Evolutionary conservation across 2,888 invertebrate species (phyloP), one percentile per base, ranked within the genome.

Genomic region (Stenichneumon culpator): DNA sequence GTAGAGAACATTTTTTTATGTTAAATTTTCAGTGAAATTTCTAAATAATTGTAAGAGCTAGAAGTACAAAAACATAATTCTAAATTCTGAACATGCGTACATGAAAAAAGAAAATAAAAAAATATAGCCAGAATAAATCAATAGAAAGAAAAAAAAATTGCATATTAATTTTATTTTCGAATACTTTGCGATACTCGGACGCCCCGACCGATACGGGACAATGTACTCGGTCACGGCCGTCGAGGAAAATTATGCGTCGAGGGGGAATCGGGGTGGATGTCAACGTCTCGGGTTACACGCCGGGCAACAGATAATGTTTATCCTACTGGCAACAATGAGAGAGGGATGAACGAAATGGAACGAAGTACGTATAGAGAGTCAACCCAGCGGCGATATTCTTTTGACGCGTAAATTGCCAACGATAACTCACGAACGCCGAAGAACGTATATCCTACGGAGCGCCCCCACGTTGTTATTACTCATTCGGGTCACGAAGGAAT

Each of bases 401-500:
- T 81, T 68, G 47, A 73, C 77, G 73, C 77, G 50, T 63, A 69
- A 84, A 81, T 84, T 78, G 39, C 39, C 50, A 78, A 68, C 65
- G 73, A 73, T 77, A 80, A 47, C 63, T 73, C 63, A 57, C 50
- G 50, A 84, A 54, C 32, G 68, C 50, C 81, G 36, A 81, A 78
- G 81, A 78, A 78, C 60, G 60, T 50, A 68, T 63, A 25, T 63
- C 63, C 32, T 28, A 32, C 57, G 44, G 44, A 16, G 44, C 16
- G 44, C 7, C 60, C 73, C 73, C 39, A 78, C 80, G 52, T 52
- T 81, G 73, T 74, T 81, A 84, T 84, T 78, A 73, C 81, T 77
- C 77, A 84, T 81, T 84, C 77, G 77, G 77, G 81, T 81, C 78
- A 81, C 68, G 52, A 28, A 32, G 63, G 44, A 70, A 69, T 77